phyloP scores from a whole-genome alignment of 35 echinoderm and acorn worm genomes.

The Acanthaster planci region DNA sequence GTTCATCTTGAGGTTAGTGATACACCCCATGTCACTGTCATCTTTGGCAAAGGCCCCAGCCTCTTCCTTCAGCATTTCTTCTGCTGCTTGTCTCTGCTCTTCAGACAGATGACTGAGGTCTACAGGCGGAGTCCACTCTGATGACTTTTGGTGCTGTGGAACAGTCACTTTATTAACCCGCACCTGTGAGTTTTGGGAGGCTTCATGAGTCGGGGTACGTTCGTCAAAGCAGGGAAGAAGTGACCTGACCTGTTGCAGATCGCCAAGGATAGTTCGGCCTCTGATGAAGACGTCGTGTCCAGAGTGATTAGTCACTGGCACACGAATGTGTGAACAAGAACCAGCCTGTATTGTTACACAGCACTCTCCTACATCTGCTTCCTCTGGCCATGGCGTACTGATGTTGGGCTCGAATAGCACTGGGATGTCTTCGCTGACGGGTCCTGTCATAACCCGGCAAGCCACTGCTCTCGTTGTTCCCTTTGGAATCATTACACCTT shows the following conservation, averaged over 20 bases:
- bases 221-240: neutral
- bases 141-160: neutral
- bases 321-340: neutral
- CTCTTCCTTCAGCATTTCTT: conserved; percentile 53
- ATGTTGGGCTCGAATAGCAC: neutral
- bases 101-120: conserved; percentile 4
- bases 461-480: neutral
- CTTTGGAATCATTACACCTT: neutral
- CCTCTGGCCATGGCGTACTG: neutral
- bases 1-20: conserved; percentile 49
- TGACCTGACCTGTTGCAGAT: neutral
- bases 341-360: neutral
- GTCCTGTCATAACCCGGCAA: neutral
- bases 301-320: neutral
- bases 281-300: neutral
- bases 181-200: neutral
- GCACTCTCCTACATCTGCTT: neutral
- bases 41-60: conserved; percentile 36
- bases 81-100: conserved; percentile 7
- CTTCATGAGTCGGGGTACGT: neutral
- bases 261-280: neutral
- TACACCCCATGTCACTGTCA: conserved; percentile 55
- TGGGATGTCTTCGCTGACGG: neutral
- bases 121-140: neutral
- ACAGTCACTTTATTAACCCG: neutral